A percentile compares a stretch with the other conserved stretches of the same genome.
phyloP scores from a whole-genome alignment of 2,113 vertebrate species.

The Pseudopodoces humilis region DNA sequence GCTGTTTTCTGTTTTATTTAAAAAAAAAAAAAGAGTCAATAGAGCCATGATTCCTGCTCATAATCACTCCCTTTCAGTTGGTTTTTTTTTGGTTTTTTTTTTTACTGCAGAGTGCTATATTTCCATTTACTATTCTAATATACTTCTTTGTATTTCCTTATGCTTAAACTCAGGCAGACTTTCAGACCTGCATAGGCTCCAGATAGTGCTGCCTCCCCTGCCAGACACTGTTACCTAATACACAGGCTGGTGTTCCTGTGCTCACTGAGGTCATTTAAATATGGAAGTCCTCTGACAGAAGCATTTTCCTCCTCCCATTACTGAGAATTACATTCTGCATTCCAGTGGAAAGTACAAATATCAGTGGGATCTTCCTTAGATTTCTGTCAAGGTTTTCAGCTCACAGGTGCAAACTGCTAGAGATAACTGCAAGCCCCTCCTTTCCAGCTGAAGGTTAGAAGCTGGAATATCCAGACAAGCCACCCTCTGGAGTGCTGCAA shows the following conservation, averaged over 20 bases:
- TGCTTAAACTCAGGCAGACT: constrained; percentile 2
- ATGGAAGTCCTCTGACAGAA: not conserved
- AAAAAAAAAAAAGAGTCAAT: not conserved
- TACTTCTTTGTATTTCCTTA: not conserved
- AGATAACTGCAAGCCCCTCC: not conserved
- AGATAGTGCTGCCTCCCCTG: not conserved
- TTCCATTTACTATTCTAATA: constrained; percentile 43
- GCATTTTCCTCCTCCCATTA: not conserved
- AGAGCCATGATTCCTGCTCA: constrained; percentile 50
- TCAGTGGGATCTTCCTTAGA: not conserved
- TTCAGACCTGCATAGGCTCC: not conserved
- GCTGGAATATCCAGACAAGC: not conserved
- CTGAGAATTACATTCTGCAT: not conserved
- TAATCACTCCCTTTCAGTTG: constrained; percentile 30
- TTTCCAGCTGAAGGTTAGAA: not conserved
- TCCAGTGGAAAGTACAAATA: not conserved
- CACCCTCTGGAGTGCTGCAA: not conserved
- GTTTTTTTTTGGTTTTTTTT: not conserved
- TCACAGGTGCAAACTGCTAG: not conserved
- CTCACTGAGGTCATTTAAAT: not conserved
- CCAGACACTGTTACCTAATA: not conserved
- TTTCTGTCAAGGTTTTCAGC: not conserved
- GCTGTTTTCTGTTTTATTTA: not conserved
- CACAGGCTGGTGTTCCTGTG: not conserved
- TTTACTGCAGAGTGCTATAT: not conserved